Evolutionary conservation across 1,140 invertebrate species (phyloP).

Genomic region (Sycobia sp.): DNA sequence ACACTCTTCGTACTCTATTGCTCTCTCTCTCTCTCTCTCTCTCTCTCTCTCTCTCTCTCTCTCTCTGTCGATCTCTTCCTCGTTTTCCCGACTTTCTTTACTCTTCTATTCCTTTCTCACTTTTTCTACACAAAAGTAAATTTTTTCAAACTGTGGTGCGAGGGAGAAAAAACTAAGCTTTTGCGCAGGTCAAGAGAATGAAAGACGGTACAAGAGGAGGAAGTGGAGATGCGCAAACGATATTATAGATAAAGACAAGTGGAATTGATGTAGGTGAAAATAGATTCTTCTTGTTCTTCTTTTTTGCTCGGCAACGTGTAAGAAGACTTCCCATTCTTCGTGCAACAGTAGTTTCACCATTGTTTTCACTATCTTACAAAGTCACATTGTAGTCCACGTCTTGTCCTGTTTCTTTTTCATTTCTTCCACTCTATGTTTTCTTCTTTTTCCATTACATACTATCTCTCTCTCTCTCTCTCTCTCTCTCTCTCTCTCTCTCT

Average conservation of each 20-base stretch:
- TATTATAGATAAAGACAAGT: constrained; percentile 34
- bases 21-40: neutral
- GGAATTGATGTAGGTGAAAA: constrained; percentile 52
- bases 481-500: constrained; percentile 35
- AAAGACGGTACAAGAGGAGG: constrained; percentile 2
- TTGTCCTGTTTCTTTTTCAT: neutral
- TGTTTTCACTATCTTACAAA: constrained; percentile 1
- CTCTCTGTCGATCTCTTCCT: neutral
- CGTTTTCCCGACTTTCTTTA: neutral
- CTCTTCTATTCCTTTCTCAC: constrained; percentile 4
- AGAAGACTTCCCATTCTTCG: constrained; percentile 8
- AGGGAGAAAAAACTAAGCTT: constrained; percentile 30
- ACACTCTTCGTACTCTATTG: constrained; percentile 19
- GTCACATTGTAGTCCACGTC: neutral
- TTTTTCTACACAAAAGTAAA: constrained; percentile 50
- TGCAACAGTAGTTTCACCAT: neutral
- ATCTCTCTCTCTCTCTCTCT: too few species aligned
- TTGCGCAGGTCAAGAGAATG: constrained; percentile 2
- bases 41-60: constrained; percentile 11
- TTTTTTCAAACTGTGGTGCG: constrained; percentile 46
- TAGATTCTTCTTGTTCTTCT: constrained; percentile 37
- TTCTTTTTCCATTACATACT: constrained; percentile 34
- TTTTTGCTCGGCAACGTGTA: constrained; percentile 20
- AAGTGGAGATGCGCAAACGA: neutral
- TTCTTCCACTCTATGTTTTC: constrained; percentile 36